Conservation (phyloP, 2,888 invertebrate genomes). For the Drosophila buzzatii region DNA sequence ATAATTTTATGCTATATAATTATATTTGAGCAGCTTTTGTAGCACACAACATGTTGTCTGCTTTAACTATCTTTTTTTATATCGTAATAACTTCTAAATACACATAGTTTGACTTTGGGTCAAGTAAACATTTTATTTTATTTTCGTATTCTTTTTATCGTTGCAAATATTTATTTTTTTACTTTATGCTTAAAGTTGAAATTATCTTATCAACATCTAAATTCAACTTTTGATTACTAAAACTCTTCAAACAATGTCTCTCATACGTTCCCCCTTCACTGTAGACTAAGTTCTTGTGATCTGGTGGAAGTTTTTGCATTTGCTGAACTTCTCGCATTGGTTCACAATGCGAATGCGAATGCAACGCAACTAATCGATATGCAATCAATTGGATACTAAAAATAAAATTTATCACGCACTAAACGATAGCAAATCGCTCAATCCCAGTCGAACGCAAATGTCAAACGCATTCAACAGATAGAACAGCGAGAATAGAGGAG, state of each 20-base stretch:
- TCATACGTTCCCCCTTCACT: not conserved
- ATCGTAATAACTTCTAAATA: not conserved
- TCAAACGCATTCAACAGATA: slow-evolving; percentile 49
- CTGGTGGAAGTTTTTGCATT: not conserved
- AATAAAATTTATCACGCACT: slow-evolving; percentile 63
- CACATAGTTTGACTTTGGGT: not conserved
- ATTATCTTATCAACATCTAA: not conserved
- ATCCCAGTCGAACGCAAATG: slow-evolving; percentile 58
- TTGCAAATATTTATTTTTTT: not conserved
- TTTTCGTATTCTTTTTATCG: not conserved
- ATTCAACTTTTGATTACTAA: not conserved
- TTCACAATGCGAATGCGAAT: slow-evolving; percentile 18
- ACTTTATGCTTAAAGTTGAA: not conserved
- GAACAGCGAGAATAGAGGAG: slow-evolving; percentile 22
- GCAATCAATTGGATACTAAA: slow-evolving; percentile 50
- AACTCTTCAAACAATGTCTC: not conserved
- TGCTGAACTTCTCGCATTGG: slow-evolving; percentile 13
- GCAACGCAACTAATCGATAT: slow-evolving; percentile 59
- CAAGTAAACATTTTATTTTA: slow-evolving; percentile 1
- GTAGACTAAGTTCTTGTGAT: not conserved
- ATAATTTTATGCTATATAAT: not conserved
- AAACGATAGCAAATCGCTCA: slow-evolving; percentile 55
- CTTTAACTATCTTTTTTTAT: slow-evolving; percentile 1
- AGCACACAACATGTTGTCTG: not conserved
- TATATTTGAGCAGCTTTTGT: not conserved